A percentile compares a stretch with the other conserved stretches of the same genome.
These are phyloP conservation scores for Ctenoplectra terminalis DNA, from an alignment of 1,140 invertebrate species.

Conservation along the genomic window DNA sequence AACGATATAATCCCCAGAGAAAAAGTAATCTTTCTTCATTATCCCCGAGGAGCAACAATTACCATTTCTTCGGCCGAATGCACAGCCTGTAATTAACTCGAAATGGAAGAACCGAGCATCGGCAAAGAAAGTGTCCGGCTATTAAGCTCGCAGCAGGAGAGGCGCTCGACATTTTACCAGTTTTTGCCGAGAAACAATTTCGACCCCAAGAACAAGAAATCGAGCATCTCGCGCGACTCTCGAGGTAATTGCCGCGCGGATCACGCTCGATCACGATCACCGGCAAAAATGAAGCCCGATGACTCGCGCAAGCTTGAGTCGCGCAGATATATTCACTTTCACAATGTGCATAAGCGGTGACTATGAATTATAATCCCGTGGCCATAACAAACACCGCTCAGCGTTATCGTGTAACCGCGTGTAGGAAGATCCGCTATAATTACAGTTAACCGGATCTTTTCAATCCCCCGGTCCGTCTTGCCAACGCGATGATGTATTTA, in stretches of 20 bases:
- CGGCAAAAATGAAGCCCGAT: slow-evolving; percentile 17
- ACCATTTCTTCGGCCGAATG: neutral
- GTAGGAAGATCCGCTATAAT: slow-evolving; percentile 42
- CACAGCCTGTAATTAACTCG: neutral
- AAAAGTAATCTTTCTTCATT: neutral
- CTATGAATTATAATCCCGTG: slow-evolving; percentile 42
- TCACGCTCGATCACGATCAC: slow-evolving; percentile 5
- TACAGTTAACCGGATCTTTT: slow-evolving; percentile 32
- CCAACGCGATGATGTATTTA: neutral
- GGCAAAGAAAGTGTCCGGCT: neutral
- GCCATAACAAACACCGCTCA: slow-evolving; percentile 47
- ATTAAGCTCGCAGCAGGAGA: neutral
- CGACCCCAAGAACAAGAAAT: neutral
- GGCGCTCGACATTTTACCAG: neutral
- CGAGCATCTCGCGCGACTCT: neutral
- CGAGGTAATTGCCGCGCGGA: neutral
- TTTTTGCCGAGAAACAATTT: slow-evolving; percentile 2
- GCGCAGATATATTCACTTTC: slow-evolving; percentile 22
- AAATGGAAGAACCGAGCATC: neutral
- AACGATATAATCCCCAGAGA: neutral
- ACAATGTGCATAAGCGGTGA: slow-evolving; percentile 20
- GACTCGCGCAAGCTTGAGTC: slow-evolving; percentile 14
- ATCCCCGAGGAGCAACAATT: neutral
- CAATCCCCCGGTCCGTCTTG: neutral
- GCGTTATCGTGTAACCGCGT: slow-evolving; percentile 27